phyloP scores from a whole-genome alignment of 2,113 vertebrate species.

The Pygoscelis adeliae region DNA sequence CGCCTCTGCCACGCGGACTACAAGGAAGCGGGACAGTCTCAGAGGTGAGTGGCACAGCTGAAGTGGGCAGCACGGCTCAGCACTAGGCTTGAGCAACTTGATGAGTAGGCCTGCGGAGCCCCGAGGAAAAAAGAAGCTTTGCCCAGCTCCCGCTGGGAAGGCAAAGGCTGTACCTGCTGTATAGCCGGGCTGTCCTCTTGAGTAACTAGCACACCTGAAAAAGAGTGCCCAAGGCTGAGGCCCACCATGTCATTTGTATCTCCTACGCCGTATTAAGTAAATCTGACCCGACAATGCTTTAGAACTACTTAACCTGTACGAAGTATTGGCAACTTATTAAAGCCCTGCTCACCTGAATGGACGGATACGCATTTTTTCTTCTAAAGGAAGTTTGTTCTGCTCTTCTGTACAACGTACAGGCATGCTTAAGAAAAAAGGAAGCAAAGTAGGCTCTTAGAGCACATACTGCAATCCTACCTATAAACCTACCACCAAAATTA shows the following conservation, averaged over 20 bases:
- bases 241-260: rapidly evolving
- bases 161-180: neutral
- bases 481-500: neutral
- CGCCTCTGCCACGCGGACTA: rapidly evolving
- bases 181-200: rapidly evolving
- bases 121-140: neutral
- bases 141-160: neutral
- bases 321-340: neutral
- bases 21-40: neutral
- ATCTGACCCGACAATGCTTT: neutral
- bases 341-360: neutral
- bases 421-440: neutral
- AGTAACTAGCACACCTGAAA: neutral
- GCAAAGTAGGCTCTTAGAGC: neutral
- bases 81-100: neutral
- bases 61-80: neutral
- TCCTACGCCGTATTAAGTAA: neutral
- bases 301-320: neutral
- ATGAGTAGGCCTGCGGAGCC: neutral
- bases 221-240: neutral
- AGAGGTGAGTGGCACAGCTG: rapidly evolving
- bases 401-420: neutral
- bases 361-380: neutral
- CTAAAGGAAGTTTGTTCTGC: neutral
- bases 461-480: neutral